phyloP scores from a whole-genome alignment of 2,888 invertebrate species.

The Oxytorus armatus region DNA sequence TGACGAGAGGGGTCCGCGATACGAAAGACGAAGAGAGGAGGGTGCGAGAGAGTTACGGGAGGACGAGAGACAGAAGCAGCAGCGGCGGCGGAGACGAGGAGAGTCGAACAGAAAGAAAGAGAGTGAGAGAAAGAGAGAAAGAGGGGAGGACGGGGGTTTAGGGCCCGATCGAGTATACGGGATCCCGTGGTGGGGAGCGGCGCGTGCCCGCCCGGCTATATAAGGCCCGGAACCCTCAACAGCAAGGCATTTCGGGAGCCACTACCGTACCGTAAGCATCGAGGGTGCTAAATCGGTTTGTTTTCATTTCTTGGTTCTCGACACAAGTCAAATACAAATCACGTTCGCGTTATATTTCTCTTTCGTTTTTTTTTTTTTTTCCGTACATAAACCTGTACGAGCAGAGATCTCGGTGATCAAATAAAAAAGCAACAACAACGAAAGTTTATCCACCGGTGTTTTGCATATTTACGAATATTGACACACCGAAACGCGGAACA shows the following conservation, averaged over 20 bases:
- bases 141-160: slow-evolving; percentile 82
- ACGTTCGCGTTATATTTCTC: slow-evolving; percentile 46
- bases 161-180: slow-evolving; percentile 84
- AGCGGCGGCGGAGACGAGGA: slow-evolving; percentile 78
- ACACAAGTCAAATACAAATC: slow-evolving; percentile 29
- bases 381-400: slow-evolving; percentile 14
- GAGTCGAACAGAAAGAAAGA: slow-evolving; percentile 70
- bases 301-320: slow-evolving; percentile 40
- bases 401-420: background rate
- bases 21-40: slow-evolving; percentile 64
- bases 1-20: slow-evolving; percentile 69
- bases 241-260: slow-evolving; percentile 84
- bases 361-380: slow-evolving; percentile 6
- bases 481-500: slow-evolving; percentile 14
- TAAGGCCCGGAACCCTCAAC: slow-evolving; percentile 83
- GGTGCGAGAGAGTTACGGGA: slow-evolving; percentile 66
- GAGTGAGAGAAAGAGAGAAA: slow-evolving; percentile 73
- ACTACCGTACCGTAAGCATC: slow-evolving; percentile 79
- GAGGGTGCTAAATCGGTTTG: slow-evolving; percentile 74
- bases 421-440: slow-evolving; percentile 8
- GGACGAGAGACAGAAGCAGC: slow-evolving; percentile 77
- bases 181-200: slow-evolving; percentile 87
- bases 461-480: slow-evolving; percentile 11
- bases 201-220: slow-evolving; percentile 86
- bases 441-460: slow-evolving; percentile 57